Evolutionary conservation across 2,888 invertebrate species (phyloP).

Genomic region (Ichneumon xanthorius): DNA sequence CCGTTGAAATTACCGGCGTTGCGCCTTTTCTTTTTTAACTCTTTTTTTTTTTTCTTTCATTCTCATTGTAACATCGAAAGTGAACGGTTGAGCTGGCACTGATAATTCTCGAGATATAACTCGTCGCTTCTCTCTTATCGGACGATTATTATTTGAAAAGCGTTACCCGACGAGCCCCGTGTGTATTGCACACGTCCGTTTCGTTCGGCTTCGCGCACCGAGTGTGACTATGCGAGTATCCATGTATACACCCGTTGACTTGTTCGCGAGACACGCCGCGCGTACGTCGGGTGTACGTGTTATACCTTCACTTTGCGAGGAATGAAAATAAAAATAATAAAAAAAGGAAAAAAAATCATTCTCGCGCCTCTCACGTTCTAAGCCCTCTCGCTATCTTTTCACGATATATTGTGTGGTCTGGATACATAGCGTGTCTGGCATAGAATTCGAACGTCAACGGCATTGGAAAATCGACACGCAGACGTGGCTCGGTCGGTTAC

Average conservation of each 20-base stretch:
- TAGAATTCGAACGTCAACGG: constrained; percentile 6
- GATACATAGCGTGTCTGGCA: neutral
- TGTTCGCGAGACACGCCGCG: constrained; percentile 15
- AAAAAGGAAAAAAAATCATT: neutral
- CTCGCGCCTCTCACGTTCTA: constrained; percentile 38
- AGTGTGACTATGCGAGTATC: neutral
- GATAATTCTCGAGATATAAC: constrained; percentile 38
- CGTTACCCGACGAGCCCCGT: constrained; percentile 21
- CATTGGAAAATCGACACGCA: constrained; percentile 8
- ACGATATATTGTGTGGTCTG: constrained; percentile 13
- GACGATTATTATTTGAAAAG: constrained; percentile 25
- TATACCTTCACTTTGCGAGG: constrained; percentile 45
- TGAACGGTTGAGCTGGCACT: constrained; percentile 13
- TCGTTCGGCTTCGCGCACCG: constrained; percentile 4
- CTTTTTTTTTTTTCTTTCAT: neutral
- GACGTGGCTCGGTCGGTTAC: neutral
- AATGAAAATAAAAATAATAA: constrained; percentile 20
- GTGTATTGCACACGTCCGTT: constrained; percentile 6
- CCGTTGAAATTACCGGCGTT: constrained; percentile 15
- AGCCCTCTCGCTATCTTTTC: constrained; percentile 36
- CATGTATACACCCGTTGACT: constrained; percentile 1
- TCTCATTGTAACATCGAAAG: constrained; percentile 17
- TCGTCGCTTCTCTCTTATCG: constrained; percentile 43
- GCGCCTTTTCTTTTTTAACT: neutral
- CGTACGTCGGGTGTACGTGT: constrained; percentile 15